Evolutionary conservation across 1,140 invertebrate species (phyloP), one percentile per base, ranked within the genome.

Genomic region (Platyura marginata): DNA sequence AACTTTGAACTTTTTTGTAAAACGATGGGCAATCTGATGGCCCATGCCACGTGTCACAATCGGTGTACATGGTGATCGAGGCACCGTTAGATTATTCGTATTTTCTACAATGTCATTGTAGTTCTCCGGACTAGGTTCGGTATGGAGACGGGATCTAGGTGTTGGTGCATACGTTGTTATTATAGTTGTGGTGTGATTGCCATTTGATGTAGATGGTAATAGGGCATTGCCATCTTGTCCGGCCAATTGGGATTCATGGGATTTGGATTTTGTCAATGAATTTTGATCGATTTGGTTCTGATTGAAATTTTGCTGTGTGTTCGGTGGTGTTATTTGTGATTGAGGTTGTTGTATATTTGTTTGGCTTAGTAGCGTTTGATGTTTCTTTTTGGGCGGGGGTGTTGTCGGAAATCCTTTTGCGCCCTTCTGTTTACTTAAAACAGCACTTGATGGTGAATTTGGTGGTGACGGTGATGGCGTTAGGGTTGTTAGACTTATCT

Each of bases 171-270:
- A 18, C 18, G 20, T 15, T 4, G 4, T 34, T 34, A 11, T 34
- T n/a, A n/a, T 6, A 29, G 13, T 8, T 29, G 34, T 6, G 34
- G 16, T 38, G 11, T 38, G 36, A 18, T 18, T 38, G 9, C n/a
- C 18, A 36, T 43, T 37, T 10, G 42, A 43, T 29, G 25, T 29
- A 13, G 25, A 29, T 29, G 23, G 13, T 40, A 21, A 21, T 20
- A 16, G n/a, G 6, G 20, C 20, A n/a, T 40, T 21, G 19, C 38
- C 19, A 13, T n/a, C n/a, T n/a, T n/a, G n/a, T n/a, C n/a, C n/a
- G n/a, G n/a, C n/a, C n/a, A n/a, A n/a, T n/a, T n/a, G n/a, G n/a
- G 84, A 89, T 64, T 93, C 88, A 61, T 92, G 86, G 22, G 88
- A 92, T 53, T 86, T 85, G 42, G 87, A 92, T 64, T 90, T 91